phyloP scores from a whole-genome alignment of 2,113 vertebrate genomes.

The Alligator mississippiensis region DNA sequence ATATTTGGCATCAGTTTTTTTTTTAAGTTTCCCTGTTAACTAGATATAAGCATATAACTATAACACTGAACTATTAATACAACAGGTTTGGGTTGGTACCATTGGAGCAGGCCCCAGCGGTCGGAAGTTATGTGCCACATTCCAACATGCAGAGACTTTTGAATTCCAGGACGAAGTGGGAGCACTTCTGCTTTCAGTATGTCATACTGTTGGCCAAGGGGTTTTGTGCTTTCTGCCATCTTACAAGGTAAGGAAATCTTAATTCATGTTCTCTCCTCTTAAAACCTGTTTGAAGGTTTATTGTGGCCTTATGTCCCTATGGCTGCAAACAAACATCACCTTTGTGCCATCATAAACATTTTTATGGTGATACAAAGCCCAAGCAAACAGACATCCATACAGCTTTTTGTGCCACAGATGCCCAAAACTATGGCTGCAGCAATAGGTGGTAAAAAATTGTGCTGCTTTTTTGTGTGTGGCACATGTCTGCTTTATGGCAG shows the following conservation, averaged over 20 bases:
- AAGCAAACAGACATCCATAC: too few relatives aligned
- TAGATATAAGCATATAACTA: not conserved
- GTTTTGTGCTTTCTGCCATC: conserved; percentile 96
- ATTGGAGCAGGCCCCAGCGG: conserved; percentile 90
- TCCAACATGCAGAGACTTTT: conserved; percentile 92
- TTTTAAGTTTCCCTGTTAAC: fast-evolving
- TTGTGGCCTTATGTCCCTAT: not conserved
- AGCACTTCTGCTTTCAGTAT: conserved; percentile 87
- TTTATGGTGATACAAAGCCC: too few relatives aligned
- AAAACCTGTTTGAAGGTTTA: not conserved
- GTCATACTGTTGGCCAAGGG: conserved; percentile 86
- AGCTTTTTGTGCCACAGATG: too few relatives aligned
- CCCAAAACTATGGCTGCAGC: too few relatives aligned
- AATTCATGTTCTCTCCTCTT: not conserved
- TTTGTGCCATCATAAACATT: too few relatives aligned
- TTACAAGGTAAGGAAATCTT: conserved; percentile 88
- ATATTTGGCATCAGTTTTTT: fast-evolving
- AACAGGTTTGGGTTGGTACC: conserved; percentile 96
- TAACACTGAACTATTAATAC: not conserved
- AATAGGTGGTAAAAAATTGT: too few relatives aligned
- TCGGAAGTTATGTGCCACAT: conserved; percentile 90
- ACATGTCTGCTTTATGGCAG: too few relatives aligned
- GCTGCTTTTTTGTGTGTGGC: too few relatives aligned
- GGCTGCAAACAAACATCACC: too few relatives aligned
- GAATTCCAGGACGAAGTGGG: conserved; percentile 96